Evolutionary conservation across 2,888 invertebrate species (phyloP).

Genomic region (Andrena marginata): DNA sequence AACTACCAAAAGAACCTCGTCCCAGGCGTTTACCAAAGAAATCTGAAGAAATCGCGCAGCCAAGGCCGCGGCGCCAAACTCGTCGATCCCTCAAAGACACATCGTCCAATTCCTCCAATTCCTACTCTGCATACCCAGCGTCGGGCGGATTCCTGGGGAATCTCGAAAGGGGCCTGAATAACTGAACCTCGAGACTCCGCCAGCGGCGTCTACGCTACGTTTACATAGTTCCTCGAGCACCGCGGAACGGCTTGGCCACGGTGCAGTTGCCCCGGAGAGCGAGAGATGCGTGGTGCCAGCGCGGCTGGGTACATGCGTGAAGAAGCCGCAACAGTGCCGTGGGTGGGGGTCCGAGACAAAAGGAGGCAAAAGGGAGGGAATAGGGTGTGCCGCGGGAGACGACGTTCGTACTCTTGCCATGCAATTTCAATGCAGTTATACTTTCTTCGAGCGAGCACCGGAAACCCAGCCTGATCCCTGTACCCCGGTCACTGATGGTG

Average conservation of each 20-base stretch:
- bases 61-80: background rate
- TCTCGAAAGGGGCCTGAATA: background rate
- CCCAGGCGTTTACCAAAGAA: too few relatives aligned
- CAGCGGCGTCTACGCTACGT: background rate
- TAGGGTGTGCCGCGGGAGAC: conserved; percentile 4
- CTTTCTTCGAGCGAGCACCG: conserved; percentile 38
- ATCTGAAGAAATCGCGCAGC: too few relatives aligned
- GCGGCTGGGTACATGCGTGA: conserved; percentile 6
- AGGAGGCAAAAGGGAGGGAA: background rate
- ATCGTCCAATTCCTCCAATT: background rate
- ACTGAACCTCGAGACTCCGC: background rate
- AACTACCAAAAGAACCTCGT: too few relatives aligned
- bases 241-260: conserved; percentile 4
- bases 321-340: background rate
- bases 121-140: background rate
- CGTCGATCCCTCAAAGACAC: background rate
- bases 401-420: conserved; percentile 13
- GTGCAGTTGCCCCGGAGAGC: conserved; percentile 8
- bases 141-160: background rate
- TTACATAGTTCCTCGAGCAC: background rate
- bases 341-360: background rate
- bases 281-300: conserved; percentile 2
- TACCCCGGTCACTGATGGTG: conserved; percentile 59
- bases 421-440: conserved; percentile 48
- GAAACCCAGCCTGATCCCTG: conserved; percentile 41